Conservation (phyloP, 35 echinoderm and acorn worm genomes). For the Diadema setosum region DNA sequence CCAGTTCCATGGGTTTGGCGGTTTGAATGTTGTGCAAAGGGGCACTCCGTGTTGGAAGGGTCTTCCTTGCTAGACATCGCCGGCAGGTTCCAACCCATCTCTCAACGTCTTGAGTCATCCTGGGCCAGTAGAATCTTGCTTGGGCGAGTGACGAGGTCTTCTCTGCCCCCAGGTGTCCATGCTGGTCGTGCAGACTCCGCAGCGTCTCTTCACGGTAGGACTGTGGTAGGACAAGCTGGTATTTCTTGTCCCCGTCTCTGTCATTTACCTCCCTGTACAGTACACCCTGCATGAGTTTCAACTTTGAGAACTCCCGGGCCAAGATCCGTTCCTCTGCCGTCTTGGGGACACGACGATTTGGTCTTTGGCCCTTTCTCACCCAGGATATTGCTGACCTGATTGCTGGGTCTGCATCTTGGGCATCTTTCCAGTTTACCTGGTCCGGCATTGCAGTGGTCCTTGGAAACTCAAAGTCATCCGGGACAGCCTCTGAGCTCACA, state of each 20-base stretch:
- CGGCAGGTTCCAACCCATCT: not conserved
- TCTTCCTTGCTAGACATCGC: constrained; percentile 36
- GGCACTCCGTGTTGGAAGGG: not conserved
- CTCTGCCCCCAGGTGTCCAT: constrained; percentile 43
- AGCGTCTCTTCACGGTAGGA: not conserved
- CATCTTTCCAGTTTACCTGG: not conserved
- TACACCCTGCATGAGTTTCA: not conserved
- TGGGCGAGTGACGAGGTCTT: not conserved
- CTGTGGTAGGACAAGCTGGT: constrained; percentile 30
- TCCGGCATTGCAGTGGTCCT: too few species aligned
- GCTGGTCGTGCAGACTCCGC: not conserved
- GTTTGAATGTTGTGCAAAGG: constrained; percentile 13
- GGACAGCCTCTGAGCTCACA: not conserved
- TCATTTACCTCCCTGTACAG: not conserved
- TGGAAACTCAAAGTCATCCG: too few species aligned
- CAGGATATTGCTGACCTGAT: not conserved
- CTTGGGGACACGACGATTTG: not conserved
- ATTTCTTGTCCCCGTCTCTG: not conserved
- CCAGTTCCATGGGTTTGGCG: constrained; percentile 33
- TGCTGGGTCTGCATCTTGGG: not conserved
- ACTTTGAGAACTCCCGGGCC: not conserved
- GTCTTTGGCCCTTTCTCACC: not conserved
- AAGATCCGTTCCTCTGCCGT: not conserved
- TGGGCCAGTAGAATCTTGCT: constrained; percentile 27
- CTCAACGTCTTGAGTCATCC: constrained; percentile 1